Base-by-base conservation (phyloP, 2,797 vertebrate species). In the Vipera ursinii region DNA sequence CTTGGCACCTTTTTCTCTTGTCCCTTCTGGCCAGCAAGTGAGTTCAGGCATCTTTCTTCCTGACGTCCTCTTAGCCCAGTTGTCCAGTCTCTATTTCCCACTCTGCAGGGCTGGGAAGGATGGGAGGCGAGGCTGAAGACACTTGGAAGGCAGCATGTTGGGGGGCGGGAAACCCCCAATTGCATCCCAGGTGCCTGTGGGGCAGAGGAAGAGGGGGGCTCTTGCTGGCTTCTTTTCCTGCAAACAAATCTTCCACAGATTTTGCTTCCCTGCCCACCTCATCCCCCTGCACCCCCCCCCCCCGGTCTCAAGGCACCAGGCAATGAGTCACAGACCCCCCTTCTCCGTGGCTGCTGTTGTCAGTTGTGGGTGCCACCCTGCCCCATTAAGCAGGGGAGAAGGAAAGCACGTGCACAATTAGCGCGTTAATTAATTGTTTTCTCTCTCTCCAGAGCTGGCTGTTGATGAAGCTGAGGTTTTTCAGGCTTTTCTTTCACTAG, bases 241-340 rank as follows among this genome's bases (percentile, higher is more conserved):
- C 92, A 94, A 95, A 96, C 96, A 95, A 96, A 96, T 20, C 28
- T 61, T 95, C 94, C 94, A 90, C 94, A 92, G 91, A 38, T 10
- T 53, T 55, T 28, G 26, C 14, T 22, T 26, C 20, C 17, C 14
- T 17, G 32, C 20, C 51, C 56, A 3, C 60, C 6, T 1, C 1
- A 0, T 1, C 48, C 26, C 57, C 38, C 32, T 28, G 9, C 60
- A 61, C 60, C n/a, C 15, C 0, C 59, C 22, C 1, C 2, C 7
- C 1, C 73, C 53, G 91, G 95, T 96, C 96, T 96, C 94, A 91
- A 96, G 95, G 95, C 93, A 92, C 94, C 95, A 96, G 92, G 93
- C 86, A 93, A 94, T 56, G 92, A 95, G 93, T 88, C 92, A 56
- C 26, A 92, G 95, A 73, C 93, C 78, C 59, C 94, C 95, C 86